Evolutionary conservation across 1,140 invertebrate species (phyloP), one percentile per base, ranked within the genome.

Genomic region (Camponotus floridanus): DNA sequence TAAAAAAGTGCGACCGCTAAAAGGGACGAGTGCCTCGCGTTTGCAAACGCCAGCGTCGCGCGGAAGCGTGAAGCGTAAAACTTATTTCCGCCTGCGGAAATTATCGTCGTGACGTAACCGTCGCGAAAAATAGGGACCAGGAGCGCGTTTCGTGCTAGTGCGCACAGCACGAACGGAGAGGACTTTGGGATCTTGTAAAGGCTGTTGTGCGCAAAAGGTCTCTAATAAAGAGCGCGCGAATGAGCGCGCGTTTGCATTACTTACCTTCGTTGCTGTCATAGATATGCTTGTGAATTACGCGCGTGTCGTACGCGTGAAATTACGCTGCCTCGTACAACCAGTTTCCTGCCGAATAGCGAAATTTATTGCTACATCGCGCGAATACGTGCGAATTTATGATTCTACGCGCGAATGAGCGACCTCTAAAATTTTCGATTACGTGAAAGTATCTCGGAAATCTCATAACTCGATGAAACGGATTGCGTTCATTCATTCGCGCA

Each of bases 361-460:
- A 71, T 70, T 33, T 11, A 33, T 7, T 21, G 84, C 55, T 81
- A 87, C 87, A 71, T 71, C 51, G 5, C n/a, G 45, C 31, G 57
- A 21, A 8, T 59, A 21, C 68, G 51, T 31, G 55, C 70, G 59
- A 67, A 89, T 90, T 90, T 90, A 90, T 78, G 88, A 89, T 79
- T 89, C 64, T 67, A 31, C 64, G 15, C 62, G 48, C 21, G 36
- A 86, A 86, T 26, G 31, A 68, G 48, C 45, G 42, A 5, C 55
- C 26, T 3, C 64, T 26, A 26, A 80, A 71, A 71, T 81, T 71
- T 13, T 18, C 67, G 21, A 18, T 26, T 57, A 15, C 36, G 11
- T 18, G 51, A 81, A 59, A 81, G 33, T 71, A 73, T 81, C 67
- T 81, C 39, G 55, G 48, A 67, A 45, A 81, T 81, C 55, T 61